Base-by-base conservation (phyloP, 2,888 invertebrate genomes). In the Mimumesa dahlbomi region DNA sequence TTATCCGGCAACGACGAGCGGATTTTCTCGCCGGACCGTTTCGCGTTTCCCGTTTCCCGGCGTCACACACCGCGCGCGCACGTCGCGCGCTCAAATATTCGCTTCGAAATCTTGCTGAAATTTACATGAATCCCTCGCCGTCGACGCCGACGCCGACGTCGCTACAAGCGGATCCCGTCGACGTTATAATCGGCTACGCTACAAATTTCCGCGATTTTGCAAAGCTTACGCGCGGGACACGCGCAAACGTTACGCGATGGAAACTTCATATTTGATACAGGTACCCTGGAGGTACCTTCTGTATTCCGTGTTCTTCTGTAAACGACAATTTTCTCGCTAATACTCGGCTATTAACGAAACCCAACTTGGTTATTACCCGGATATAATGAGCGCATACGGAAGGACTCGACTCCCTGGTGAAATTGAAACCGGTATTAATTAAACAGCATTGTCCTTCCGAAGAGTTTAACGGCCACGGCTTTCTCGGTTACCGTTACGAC, bases 51-150 rank as follows among this genome's bases (percentile, higher is more conserved):
- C n/a, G n/a, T n/a, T n/a, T n/a, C 56, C 43, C 4, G 4, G 40
- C 66, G 68, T 48, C 36, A 49, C 48, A 29, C 13, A 40, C 18
- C 29, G n/a, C 43, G 16, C 77, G 69, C n/a, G n/a, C n/a, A n/a
- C n/a, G n/a, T n/a, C n/a, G n/a, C n/a, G n/a, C n/a, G n/a, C n/a
- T n/a, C n/a, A 73, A 62, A 78, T 76, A 67, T 78, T 76, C 67
- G 21, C 31, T 13, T 31, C 40, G 31, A 58, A 62, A 73, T 80
- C 77, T 74, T 77, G 58, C 61, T 80, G 77, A 79, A 79, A 79
- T 79, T 80, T 79, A 79, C 77, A 79, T 80, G 79, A 80, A 61
- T 65, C 64, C n/a, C n/a, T n/a, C n/a, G n/a, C n/a, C n/a, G n/a
- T n/a, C n/a, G n/a, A n/a, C n/a, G n/a, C n/a, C n/a, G n/a, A n/a